phyloP scores from a whole-genome alignment of 1,140 invertebrate species.

The Cotesia vestalis region DNA sequence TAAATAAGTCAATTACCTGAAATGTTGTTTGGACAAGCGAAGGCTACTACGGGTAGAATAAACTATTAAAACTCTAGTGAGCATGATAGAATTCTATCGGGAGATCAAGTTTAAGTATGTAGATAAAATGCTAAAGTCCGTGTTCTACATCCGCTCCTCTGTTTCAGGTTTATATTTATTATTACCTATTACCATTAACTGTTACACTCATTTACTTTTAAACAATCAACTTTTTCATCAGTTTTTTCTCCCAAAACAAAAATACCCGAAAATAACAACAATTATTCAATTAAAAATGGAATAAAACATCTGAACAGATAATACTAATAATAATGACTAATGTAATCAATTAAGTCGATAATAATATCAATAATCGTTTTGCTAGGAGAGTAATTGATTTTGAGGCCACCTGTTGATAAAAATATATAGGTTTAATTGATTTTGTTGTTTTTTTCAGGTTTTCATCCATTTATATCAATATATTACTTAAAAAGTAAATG shows the following conservation, averaged over 20 bases:
- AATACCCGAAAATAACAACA: no score
- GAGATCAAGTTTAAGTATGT: conserved; percentile 34
- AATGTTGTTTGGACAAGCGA: conserved; percentile 8
- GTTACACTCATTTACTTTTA: no score
- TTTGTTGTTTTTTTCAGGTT: not conserved
- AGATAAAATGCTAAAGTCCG: conserved; percentile 29
- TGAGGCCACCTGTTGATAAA: conserved; percentile 29
- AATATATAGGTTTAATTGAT: not conserved
- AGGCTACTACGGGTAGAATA: conserved; percentile 16
- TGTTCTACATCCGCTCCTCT: conserved; percentile 11
- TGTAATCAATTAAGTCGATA: not conserved
- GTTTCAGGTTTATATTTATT: not conserved
- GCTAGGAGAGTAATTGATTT: not conserved
- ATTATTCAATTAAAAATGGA: no score
- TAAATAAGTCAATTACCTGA: conserved; percentile 36
- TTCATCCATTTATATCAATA: not conserved
- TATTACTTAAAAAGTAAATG: conserved; percentile 8
- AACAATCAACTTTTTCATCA: conserved; percentile 1
- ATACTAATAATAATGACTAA: not conserved
- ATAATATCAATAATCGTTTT: not conserved
- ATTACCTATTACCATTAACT: no score
- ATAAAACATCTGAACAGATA: no score
- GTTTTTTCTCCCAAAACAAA: no score
- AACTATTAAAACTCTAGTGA: conserved; percentile 34
- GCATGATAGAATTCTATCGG: conserved; percentile 24